Percentiles rank a stretch among this genome's conserved stretches.
Evolutionary conservation across 2,113 vertebrate genomes (phyloP).

Genomic region (Oophaga pumilio): DNA sequence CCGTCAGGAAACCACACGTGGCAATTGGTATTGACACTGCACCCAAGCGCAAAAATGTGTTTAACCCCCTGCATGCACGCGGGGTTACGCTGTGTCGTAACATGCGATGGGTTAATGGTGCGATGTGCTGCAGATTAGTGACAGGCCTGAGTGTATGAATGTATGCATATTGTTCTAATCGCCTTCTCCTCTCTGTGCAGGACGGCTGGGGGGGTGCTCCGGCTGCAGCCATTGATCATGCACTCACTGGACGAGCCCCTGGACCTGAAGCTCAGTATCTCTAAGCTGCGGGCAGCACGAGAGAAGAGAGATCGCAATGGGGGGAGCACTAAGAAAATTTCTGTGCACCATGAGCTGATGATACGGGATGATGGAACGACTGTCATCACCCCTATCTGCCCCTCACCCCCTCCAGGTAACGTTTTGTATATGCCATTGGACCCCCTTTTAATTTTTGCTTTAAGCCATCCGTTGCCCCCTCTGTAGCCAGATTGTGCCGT

Average conservation of each 20-base stretch:
- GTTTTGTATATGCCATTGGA: background rate
- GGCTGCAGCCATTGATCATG: constrained; percentile 71
- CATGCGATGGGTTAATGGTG: constrained; percentile 1
- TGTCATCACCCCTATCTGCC: constrained; percentile 75
- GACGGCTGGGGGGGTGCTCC: constrained; percentile 9
- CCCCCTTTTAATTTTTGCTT: background rate
- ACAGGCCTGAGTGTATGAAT: background rate
- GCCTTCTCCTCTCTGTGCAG: background rate
- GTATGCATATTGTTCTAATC: background rate
- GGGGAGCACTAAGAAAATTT: constrained; percentile 64
- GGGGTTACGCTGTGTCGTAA: background rate
- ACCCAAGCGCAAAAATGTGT: background rate
- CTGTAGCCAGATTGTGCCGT: background rate
- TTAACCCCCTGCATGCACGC: constrained; percentile 19
- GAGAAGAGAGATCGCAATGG: constrained; percentile 83
- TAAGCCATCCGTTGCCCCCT: background rate
- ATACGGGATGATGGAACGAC: constrained; percentile 77
- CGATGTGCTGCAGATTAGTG: background rate
- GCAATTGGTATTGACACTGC: constrained; percentile 25
- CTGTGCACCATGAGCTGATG: constrained; percentile 73
- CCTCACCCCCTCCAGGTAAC: constrained; percentile 76
- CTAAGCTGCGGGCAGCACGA: constrained; percentile 71
- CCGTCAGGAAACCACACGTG: constrained; percentile 50
- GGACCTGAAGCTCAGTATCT: constrained; percentile 88
- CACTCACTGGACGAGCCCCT: constrained; percentile 95